A percentile compares a stretch with the other conserved stretches of the same genome.
phyloP scores from a whole-genome alignment of 2,797 vertebrate genomes.

The Sebastes cheni region DNA sequence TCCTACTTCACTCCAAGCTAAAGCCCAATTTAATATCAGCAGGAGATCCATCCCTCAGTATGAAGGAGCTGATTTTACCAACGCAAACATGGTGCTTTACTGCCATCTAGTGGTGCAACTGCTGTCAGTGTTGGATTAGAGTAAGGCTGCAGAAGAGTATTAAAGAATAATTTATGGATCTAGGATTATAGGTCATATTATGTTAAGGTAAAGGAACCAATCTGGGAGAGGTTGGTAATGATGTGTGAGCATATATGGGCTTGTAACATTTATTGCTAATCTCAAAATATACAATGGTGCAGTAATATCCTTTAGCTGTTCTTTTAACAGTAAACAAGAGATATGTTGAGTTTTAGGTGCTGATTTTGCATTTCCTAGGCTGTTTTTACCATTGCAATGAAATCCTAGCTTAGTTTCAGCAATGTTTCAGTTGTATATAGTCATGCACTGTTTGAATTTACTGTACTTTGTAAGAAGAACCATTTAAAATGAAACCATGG shows the following conservation, averaged over 20 bases:
- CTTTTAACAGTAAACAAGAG: background rate
- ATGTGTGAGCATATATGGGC: background rate
- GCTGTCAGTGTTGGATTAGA: background rate
- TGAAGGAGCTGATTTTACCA: background rate
- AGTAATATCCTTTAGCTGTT: background rate
- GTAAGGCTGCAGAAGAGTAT: background rate
- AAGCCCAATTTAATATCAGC: background rate
- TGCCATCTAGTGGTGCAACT: conserved; percentile 56
- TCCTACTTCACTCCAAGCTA: background rate
- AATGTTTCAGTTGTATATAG: background rate
- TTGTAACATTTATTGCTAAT: background rate
- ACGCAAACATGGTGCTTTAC: background rate
- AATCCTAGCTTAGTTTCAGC: background rate
- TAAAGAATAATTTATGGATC: background rate
- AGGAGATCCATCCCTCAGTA: background rate
- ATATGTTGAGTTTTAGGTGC: background rate
- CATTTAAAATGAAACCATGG: background rate
- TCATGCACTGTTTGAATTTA: background rate
- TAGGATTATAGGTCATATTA: background rate
- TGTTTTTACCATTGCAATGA: background rate
- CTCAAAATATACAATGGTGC: background rate
- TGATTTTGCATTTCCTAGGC: background rate
- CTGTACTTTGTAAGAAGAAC: background rate
- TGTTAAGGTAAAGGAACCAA: background rate
- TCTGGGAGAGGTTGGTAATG: background rate